Evolutionary conservation across 2,888 invertebrate species (phyloP), one percentile per base, ranked within the genome.

Genomic region (Yponomeuta plumbellus): DNA sequence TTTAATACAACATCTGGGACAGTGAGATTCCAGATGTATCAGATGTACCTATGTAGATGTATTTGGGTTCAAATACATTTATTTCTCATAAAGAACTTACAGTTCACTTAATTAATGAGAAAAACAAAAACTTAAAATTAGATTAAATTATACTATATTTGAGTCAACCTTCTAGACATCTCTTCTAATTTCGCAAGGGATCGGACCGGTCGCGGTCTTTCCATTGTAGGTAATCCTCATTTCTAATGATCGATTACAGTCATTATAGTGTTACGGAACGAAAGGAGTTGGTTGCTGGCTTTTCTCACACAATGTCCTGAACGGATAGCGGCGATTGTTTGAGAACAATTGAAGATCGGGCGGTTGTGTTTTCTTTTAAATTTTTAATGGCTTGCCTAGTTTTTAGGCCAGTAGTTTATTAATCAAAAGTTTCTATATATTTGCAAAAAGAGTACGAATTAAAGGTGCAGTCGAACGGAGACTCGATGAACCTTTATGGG

Each of bases 181-280:
- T 17, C 17, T 52, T 52, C 44, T 17, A 52, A 52, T 52, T 52
- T 17, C 17, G 44, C 44, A 17, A 52, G 44, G 17, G 13, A 44
- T 44, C 63, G 63, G 40, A 40, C 40, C 63, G 39, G 63, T 44
- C 26, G 21, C 63, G 39, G 63, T 44, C 26, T 61, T 17, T 44
- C 21, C 39, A 39, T 62, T 34, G 63, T 39, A n/a, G n/a, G n/a
- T n/a, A 13, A 44, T 17, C 5, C 17, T 23, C 62, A n/a, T 6
- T 62, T 62, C 26, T 34, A n/a, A 57, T 57, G 65, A 65, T 65
- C 21, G 56, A 65, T 65, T 34, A n/a, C 39, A 26, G 56, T 64
- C 64, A 64, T 64, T 52, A 64, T 17, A 62, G 62, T 52, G 17
- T 52, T 52, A 17, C 44, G 44, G 44, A 52, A 52, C 17, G 17